Evolutionary conservation across 2,888 invertebrate species (phyloP).

Genomic region (Caenorhabditis japonica): DNA sequence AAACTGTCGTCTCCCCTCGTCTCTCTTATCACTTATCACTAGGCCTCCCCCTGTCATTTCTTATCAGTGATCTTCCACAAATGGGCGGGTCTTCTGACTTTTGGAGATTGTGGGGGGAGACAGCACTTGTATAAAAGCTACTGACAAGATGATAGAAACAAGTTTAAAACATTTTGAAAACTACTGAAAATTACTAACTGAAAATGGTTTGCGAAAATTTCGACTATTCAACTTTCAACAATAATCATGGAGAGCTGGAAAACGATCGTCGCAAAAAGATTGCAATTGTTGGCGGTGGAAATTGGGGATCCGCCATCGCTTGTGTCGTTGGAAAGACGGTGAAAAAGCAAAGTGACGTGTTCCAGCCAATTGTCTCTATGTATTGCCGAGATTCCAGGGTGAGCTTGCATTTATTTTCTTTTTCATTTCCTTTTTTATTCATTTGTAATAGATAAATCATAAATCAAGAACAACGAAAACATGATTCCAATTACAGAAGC

Average conservation of each 20-base stretch:
- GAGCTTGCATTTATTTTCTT: slow-evolving; percentile 18
- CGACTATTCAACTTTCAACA: slow-evolving; percentile 41
- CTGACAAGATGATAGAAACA: too few relatives aligned
- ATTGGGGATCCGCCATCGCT: slow-evolving; percentile 94
- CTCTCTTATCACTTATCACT: too few relatives aligned
- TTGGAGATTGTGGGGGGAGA: too few relatives aligned
- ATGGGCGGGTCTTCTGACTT: too few relatives aligned
- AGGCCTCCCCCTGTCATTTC: too few relatives aligned
- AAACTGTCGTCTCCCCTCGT: too few relatives aligned
- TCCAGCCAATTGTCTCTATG: slow-evolving; percentile 87
- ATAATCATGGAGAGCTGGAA: slow-evolving; percentile 18
- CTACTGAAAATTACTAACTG: background rate
- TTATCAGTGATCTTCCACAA: too few relatives aligned
- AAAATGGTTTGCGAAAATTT: slow-evolving; percentile 47
- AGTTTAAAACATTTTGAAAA: too few relatives aligned
- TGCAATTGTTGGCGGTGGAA: slow-evolving; percentile 48
- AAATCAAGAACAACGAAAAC: too few relatives aligned
- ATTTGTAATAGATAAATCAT: too few relatives aligned
- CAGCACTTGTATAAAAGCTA: too few relatives aligned
- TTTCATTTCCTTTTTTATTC: too few relatives aligned
- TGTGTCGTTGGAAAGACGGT: slow-evolving; percentile 96
- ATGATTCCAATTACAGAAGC: slow-evolving; percentile 36
- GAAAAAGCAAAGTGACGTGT: slow-evolving; percentile 83
- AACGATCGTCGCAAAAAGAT: slow-evolving; percentile 25
- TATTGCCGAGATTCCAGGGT: slow-evolving; percentile 74